Evolutionary conservation across 2,797 vertebrate genomes (phyloP), one percentile per base, ranked within the genome.

Genomic region (Channallabes apus): DNA sequence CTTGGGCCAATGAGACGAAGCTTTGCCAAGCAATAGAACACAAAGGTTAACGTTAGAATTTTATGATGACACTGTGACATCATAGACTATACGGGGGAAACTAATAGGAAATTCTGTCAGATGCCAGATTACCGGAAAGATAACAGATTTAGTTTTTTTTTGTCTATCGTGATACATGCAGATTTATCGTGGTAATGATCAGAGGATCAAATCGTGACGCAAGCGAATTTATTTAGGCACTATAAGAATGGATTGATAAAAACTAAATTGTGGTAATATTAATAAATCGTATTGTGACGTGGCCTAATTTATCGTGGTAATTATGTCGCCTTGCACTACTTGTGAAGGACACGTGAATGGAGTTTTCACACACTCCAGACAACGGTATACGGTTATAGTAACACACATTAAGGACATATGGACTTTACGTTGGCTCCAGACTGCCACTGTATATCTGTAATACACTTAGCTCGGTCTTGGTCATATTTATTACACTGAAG

Each of bases 401-500:
- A 8, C 17, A n/a, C 12, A n/a, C 29, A 27, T 24, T 24, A 22
- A 18, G 73, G 73, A 77, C 58, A 62, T 18, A 32, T 82, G 56
- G 32, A 35, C 51, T 82, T 59, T 35, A 59, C 54, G 61, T 80
- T 65, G 65, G 54, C 51, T 82, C 67, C 62, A 58, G 54, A 41
- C 56, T 46, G 65, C 80, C 51, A 56, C 80, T 56, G 80, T 81
- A 72, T 61, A 41, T 46, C 64, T 68, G 62, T 29, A 67, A 41
- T 67, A 67, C 62, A 81, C 41, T 59, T 61, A 84, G 59, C 22
- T 29, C 15, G 59, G 78, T 56, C 73, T 75, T 58, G 78, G 73
- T 77, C 83, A 75, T 86, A 71, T 73, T 86, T 88, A 72, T 61
- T 73, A 80, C 67, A 84, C 46, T 62, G 67, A 35, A 67, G 56